These are phyloP conservation scores for Neoscelio sp. DNA, from an alignment of 2,888 invertebrate species.

Conservation along the genomic window DNA sequence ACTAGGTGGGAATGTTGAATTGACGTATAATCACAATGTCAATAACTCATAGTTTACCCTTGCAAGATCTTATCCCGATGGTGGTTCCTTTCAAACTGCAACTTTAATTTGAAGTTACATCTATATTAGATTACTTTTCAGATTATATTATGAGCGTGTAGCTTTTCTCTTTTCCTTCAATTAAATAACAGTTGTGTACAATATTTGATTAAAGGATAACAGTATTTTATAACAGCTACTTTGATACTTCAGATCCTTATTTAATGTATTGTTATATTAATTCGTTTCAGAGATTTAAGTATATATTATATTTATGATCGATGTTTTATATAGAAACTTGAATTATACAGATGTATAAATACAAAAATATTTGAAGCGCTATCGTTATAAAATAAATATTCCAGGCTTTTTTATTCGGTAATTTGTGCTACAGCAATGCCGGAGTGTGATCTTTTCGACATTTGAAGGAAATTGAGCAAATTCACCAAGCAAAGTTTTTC, in stretches of 20 bases:
- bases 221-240: neutral
- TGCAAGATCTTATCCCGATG: conserved; percentile 23
- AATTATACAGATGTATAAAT: too few species aligned
- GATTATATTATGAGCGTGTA: conserved; percentile 26
- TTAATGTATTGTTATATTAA: neutral
- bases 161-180: conserved; percentile 8
- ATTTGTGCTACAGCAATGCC: too few species aligned
- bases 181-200: neutral
- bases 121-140: conserved; percentile 34
- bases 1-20: too few species aligned
- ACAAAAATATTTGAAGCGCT: neutral
- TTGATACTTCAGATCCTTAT: neutral
- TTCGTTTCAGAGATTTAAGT: neutral
- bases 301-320: neutral
- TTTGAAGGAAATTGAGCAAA: conserved; percentile 8
- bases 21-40: neutral
- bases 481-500: conserved; percentile 2
- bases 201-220: conserved; percentile 7
- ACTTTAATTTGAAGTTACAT: conserved; percentile 40
- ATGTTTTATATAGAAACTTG: too few species aligned
- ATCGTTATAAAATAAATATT: too few species aligned
- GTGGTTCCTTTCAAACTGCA: conserved; percentile 22
- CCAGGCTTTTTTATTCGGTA: conserved; percentile 2
- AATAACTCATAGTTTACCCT: conserved; percentile 15
- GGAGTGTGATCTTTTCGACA: neutral